Evolutionary conservation across 2,888 invertebrate genomes (phyloP).

Genomic region (Auanema freiburgensis): DNA sequence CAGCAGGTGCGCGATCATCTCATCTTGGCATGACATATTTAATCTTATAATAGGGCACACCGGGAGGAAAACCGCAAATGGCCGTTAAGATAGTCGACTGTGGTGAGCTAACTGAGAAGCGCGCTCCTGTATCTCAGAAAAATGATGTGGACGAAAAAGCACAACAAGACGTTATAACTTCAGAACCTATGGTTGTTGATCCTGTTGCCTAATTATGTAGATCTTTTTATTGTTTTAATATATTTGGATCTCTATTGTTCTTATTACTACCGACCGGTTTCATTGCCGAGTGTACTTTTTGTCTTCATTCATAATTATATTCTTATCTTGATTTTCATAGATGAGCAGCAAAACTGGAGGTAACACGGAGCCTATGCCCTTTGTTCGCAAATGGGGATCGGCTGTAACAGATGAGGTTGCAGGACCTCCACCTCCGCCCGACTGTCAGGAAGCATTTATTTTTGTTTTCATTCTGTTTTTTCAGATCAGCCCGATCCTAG

Average conservation of each 20-base stretch:
- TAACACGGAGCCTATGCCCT: slow-evolving; percentile 62
- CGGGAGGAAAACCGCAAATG: slow-evolving; percentile 59
- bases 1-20: slow-evolving; percentile 37
- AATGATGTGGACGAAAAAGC: no score
- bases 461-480: background rate
- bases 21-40: no score
- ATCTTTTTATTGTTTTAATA: no score
- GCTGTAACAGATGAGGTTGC: slow-evolving; percentile 14
- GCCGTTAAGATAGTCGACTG: slow-evolving; percentile 56
- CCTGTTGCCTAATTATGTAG: no score
- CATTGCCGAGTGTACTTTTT: no score
- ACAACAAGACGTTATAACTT: no score
- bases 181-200: no score
- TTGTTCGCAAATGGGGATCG: slow-evolving; percentile 57
- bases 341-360: slow-evolving; percentile 48
- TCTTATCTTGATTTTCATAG: slow-evolving; percentile 10
- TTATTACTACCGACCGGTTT: no score
- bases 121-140: no score
- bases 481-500: background rate
- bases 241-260: no score
- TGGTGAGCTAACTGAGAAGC: slow-evolving; percentile 35
- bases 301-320: background rate
- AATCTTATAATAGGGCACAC: slow-evolving; percentile 41
- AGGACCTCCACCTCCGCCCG: slow-evolving; percentile 5
- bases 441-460: background rate